phyloP scores from a whole-genome alignment of 2,113 vertebrate species.

The Rhagologus leucostigma region DNA sequence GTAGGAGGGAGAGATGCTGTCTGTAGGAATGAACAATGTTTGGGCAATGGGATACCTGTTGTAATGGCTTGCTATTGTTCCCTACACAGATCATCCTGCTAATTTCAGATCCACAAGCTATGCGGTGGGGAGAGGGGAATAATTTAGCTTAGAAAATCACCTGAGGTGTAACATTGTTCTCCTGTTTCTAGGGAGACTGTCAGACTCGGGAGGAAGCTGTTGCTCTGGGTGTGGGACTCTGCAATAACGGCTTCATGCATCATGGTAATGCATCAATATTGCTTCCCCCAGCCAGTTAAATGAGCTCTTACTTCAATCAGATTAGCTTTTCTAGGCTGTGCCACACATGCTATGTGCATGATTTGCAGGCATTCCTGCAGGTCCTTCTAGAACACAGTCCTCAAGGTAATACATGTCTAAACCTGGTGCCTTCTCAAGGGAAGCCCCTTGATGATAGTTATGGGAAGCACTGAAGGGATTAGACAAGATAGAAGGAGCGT shows the following conservation, averaged over 20 bases:
- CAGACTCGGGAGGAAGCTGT: conserved; percentile 94
- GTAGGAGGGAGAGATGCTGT: background rate
- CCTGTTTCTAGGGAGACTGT: conserved; percentile 87
- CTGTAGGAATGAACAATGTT: background rate
- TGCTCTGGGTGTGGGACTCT: conserved; percentile 91
- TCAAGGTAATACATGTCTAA: background rate
- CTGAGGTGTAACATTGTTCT: conserved; percentile 22
- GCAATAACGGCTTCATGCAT: conserved; percentile 98
- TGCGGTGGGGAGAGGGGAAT: background rate
- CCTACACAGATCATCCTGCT: background rate
- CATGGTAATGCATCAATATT: conserved; percentile 79
- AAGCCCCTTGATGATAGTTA: background rate
- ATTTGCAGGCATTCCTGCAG: background rate
- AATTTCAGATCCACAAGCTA: background rate
- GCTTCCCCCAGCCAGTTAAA: background rate
- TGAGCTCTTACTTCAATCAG: background rate
- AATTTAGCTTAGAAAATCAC: background rate
- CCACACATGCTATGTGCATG: background rate
- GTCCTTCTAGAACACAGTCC: background rate
- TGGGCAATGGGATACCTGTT: background rate
- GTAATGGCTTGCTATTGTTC: conserved; percentile 40
- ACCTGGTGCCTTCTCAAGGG: background rate
- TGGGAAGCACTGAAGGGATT: background rate
- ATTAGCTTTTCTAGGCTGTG: background rate
- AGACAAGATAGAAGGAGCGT: background rate